A percentile compares a stretch with the other conserved stretches of the same genome.
These are phyloP conservation scores for Sebastes miniatus DNA, from an alignment of 2,797 vertebrate species.

Conservation along the genomic window DNA sequence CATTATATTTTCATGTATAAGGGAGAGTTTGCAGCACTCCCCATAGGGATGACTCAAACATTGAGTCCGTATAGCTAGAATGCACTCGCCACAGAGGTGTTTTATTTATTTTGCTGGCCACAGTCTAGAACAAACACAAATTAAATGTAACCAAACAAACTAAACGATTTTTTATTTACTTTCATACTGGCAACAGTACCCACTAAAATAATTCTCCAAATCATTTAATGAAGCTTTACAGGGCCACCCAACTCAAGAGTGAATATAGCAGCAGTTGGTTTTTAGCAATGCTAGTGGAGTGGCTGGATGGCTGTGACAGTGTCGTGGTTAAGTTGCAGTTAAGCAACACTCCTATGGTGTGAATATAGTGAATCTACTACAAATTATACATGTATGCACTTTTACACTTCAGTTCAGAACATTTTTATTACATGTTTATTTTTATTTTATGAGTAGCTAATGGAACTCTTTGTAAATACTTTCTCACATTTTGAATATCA, in stretches of 20 bases:
- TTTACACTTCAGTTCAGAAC: neutral
- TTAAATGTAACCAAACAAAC: neutral
- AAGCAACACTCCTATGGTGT: neutral
- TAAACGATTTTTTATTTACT: neutral
- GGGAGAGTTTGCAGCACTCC: slow-evolving; percentile 9
- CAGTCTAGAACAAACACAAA: neutral
- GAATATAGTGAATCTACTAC: neutral
- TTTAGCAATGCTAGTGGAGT: neutral
- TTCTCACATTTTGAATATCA: neutral
- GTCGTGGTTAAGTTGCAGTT: neutral
- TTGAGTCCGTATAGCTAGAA: neutral
- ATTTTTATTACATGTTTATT: neutral
- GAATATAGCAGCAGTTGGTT: neutral
- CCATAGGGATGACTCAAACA: neutral
- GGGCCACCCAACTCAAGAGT: neutral
- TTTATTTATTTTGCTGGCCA: neutral
- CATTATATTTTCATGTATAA: slow-evolving; percentile 40
- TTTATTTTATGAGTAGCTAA: neutral
- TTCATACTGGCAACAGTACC: neutral
- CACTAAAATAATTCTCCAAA: neutral
- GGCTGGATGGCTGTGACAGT: neutral
- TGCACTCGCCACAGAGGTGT: neutral
- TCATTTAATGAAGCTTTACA: neutral
- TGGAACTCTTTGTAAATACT: neutral
- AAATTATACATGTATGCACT: neutral